Conservation (phyloP, 1,140 invertebrate genomes). For the Tribolium madens region DNA sequence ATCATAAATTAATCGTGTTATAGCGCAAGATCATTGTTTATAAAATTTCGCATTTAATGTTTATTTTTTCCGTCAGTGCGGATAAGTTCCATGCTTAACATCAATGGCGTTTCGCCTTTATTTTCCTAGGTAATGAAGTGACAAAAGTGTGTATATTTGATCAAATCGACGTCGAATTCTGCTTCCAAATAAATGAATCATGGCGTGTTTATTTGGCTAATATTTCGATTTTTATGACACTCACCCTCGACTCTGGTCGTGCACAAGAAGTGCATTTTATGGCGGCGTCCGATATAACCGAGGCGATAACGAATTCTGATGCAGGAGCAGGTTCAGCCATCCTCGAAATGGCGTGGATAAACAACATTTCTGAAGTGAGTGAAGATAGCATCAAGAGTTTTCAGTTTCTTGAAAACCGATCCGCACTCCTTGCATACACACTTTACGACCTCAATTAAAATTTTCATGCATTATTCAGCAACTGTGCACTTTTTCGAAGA, state of each 20-base stretch:
- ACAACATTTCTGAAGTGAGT: slow-evolving; percentile 43
- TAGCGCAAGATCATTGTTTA: slow-evolving; percentile 29
- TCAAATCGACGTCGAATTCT: slow-evolving; percentile 8
- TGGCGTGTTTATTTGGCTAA: slow-evolving; percentile 16
- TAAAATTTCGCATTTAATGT: slow-evolving; percentile 39
- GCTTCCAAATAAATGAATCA: slow-evolving; percentile 29
- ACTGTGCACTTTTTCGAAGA: not conserved
- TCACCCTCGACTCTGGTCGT: not conserved
- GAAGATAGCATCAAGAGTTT: slow-evolving; percentile 46
- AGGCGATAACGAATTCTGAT: slow-evolving; percentile 45
- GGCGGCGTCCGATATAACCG: slow-evolving; percentile 12
- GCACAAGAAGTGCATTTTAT: slow-evolving; percentile 31
- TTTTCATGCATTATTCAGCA: slow-evolving; percentile 2
- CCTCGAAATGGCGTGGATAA: slow-evolving; percentile 38
- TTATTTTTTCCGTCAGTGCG: slow-evolving; percentile 36
- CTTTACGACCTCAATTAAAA: slow-evolving; percentile 24
- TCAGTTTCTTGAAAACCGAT: slow-evolving; percentile 41
- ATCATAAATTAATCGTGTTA: slow-evolving; percentile 30
- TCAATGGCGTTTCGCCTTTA: slow-evolving; percentile 28
- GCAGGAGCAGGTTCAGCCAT: slow-evolving; percentile 45
- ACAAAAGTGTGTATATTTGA: slow-evolving; percentile 36
- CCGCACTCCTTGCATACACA: slow-evolving; percentile 6
- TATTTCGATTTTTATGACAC: slow-evolving; percentile 11
- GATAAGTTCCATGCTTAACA: slow-evolving; percentile 41
- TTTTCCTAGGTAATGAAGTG: slow-evolving; percentile 41